phyloP scores from a whole-genome alignment of 2,797 vertebrate species.

The Enteromius mattozi region DNA sequence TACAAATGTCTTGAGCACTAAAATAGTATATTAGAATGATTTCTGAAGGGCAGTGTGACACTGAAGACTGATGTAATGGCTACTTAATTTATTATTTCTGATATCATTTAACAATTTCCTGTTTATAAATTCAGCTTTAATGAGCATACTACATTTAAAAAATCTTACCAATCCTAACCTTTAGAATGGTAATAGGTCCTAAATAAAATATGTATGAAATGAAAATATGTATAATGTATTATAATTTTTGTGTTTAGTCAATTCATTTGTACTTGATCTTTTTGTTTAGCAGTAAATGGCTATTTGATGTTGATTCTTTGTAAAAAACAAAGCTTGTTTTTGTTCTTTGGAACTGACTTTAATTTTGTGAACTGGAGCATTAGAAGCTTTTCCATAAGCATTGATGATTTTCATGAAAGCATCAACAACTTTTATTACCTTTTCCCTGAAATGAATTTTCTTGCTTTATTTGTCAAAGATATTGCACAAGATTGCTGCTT shows the following conservation, averaged over 20 bases:
- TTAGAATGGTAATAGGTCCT: background rate
- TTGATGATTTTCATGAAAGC: background rate
- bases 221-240: background rate
- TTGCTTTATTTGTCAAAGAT: slow-evolving; percentile 29
- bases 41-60: background rate
- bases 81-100: background rate
- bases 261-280: background rate
- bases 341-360: background rate
- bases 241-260: background rate
- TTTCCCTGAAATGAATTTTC: background rate
- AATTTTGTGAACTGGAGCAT: background rate
- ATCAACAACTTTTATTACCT: background rate
- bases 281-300: background rate
- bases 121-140: background rate
- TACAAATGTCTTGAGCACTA: background rate
- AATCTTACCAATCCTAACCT: background rate
- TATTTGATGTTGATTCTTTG: background rate
- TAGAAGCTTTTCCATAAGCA: background rate
- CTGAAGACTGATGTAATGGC: background rate
- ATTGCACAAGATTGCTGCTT: slow-evolving; percentile 18
- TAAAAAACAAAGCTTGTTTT: background rate
- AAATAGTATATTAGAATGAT: background rate
- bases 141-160: background rate
- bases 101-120: background rate
- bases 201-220: background rate